phyloP scores from a whole-genome alignment of 35 echinoderm and acorn worm genomes.

The Anneissia japonica region DNA sequence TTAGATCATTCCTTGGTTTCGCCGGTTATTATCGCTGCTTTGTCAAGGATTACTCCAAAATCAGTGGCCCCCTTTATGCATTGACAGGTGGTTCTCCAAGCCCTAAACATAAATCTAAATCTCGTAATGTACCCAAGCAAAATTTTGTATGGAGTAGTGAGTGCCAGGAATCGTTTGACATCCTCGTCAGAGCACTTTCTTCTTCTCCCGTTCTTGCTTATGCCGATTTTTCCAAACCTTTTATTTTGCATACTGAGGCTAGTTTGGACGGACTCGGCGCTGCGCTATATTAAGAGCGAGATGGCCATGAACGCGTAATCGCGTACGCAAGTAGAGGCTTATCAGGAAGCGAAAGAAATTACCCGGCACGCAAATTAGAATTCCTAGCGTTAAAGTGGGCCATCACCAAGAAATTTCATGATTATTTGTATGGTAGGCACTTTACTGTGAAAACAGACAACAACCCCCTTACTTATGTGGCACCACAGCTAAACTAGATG shows the following conservation, averaged over 20 bases:
- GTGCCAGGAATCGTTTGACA: constrained; percentile 42
- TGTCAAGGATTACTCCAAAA: constrained; percentile 44
- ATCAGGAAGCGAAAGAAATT: constrained; percentile 21
- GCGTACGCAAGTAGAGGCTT: constrained; percentile 50
- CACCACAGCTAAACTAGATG: constrained; percentile 20
- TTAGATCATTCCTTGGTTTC: constrained; percentile 34
- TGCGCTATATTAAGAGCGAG: not conserved
- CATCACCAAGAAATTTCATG: constrained; percentile 32
- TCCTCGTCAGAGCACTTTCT: constrained; percentile 13
- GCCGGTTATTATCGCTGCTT: constrained; percentile 41
- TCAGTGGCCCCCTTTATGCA: not conserved
- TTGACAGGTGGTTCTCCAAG: not conserved
- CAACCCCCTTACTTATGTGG: no score
- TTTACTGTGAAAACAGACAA: constrained; percentile 26
- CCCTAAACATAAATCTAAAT: not conserved
- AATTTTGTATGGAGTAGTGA: constrained; percentile 34
- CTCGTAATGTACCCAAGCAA: not conserved
- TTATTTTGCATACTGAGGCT: not conserved
- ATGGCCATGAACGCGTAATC: constrained; percentile 31
- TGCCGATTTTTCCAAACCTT: not conserved
- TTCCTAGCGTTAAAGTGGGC: constrained; percentile 52
- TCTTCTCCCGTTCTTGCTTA: constrained; percentile 24
- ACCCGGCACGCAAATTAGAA: constrained; percentile 45
- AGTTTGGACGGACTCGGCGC: not conserved
- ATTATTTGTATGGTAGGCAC: constrained; percentile 40